A percentile compares a stretch with the other conserved stretches of the same genome.
Evolutionary conservation across 2,888 invertebrate genomes (phyloP).

Genomic region (Drosophila mercatorum): DNA sequence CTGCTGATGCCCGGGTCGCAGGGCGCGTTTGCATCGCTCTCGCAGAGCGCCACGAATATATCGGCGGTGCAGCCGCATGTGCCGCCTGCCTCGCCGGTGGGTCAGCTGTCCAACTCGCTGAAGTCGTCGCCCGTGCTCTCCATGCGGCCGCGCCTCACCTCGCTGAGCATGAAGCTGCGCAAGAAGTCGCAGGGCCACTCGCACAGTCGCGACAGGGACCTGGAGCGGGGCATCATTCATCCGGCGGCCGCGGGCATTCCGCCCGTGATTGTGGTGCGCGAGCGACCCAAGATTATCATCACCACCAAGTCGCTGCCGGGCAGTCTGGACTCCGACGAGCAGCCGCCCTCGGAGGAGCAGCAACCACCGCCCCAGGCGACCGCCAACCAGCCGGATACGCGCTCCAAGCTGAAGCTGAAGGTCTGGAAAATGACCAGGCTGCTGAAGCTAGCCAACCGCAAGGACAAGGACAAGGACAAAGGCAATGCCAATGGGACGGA

Average conservation of each 20-base stretch:
- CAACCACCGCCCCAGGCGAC: background rate
- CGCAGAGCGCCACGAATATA: constrained; percentile 84
- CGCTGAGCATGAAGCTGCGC: constrained; percentile 83
- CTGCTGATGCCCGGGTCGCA: constrained; percentile 77
- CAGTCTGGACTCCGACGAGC: constrained; percentile 91
- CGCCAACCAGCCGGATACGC: constrained; percentile 71
- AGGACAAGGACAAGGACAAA: constrained; percentile 6
- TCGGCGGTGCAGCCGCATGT: constrained; percentile 83
- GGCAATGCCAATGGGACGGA: constrained; percentile 44
- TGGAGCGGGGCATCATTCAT: constrained; percentile 76
- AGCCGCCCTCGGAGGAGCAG: constrained; percentile 58
- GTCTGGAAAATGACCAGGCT: constrained; percentile 90
- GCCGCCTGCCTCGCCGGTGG: constrained; percentile 84
- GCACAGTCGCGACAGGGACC: constrained; percentile 61
- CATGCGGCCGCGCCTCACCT: constrained; percentile 83
- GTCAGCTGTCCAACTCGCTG: constrained; percentile 83
- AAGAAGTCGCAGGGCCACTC: constrained; percentile 71
- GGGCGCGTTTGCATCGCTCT: constrained; percentile 64
- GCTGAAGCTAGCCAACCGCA: constrained; percentile 83
- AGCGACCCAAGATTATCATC: constrained; percentile 85
- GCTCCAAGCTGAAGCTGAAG: constrained; percentile 84
- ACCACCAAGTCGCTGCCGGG: constrained; percentile 92
- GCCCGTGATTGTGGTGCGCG: constrained; percentile 76
- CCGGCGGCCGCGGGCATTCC: constrained; percentile 67
- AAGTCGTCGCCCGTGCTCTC: constrained; percentile 84